Percentiles rank a stretch among this genome's conserved stretches.
These are phyloP conservation scores for Drymonia ruficornis DNA, from an alignment of 2,888 invertebrate genomes.

Conservation along the genomic window DNA sequence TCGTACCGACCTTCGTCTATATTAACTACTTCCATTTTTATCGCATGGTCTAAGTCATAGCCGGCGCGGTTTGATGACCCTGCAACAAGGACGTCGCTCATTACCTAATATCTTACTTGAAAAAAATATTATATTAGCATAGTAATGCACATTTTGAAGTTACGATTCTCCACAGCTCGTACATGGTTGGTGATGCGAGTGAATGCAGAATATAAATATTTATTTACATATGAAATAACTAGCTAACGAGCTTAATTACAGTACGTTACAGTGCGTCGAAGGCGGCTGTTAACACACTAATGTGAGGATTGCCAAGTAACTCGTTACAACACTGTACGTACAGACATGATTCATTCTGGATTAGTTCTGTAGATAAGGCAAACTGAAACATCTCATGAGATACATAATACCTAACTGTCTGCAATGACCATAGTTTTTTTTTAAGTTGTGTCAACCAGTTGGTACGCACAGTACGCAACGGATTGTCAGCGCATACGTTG, in stretches of 20 bases:
- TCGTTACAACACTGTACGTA: conserved; percentile 39
- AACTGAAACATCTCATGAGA: not conserved
- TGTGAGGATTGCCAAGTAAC: conserved; percentile 48
- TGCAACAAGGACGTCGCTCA: conserved; percentile 58
- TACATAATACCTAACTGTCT: not conserved
- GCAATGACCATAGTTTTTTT: not conserved
- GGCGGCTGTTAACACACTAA: conserved; percentile 62
- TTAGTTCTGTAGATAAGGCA: conserved; percentile 36
- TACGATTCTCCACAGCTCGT: conserved; percentile 71
- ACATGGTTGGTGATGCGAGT: conserved; percentile 53
- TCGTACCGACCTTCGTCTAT: conserved; percentile 73
- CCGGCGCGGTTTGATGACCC: conserved; percentile 69
- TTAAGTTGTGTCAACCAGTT: no score
- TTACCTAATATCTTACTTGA: conserved; percentile 20
- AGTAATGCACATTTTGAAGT: conserved; percentile 63
- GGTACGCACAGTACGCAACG: no score
- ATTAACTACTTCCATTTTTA: conserved; percentile 78
- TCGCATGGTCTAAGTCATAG: conserved; percentile 78
- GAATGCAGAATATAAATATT: conserved; percentile 38
- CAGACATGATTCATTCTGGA: conserved; percentile 48
- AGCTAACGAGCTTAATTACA: conserved; percentile 66
- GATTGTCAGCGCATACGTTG: no score
- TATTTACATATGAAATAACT: conserved; percentile 61
- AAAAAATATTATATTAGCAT: conserved; percentile 19
- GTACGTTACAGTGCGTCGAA: conserved; percentile 53